Conservation (phyloP, 2,888 invertebrate species). For the Ischnus inquisitorius region DNA sequence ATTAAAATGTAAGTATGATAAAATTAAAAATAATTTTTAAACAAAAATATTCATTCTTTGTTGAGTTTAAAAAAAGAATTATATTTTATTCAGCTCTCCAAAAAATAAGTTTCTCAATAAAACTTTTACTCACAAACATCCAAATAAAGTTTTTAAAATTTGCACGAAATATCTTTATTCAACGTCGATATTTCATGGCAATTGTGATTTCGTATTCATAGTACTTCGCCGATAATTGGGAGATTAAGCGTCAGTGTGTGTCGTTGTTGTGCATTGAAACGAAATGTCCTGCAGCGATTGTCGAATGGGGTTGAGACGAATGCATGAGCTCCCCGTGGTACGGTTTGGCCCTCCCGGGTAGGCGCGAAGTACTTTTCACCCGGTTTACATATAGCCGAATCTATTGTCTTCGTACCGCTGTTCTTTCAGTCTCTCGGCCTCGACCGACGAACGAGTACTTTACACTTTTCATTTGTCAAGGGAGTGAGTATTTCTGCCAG, state of each 20-base stretch:
- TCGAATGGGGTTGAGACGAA: constrained; percentile 7
- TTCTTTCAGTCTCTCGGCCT: constrained; percentile 15
- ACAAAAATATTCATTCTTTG: no score
- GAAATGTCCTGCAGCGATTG: neutral
- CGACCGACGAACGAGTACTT: constrained; percentile 23
- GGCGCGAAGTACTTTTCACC: constrained; percentile 7
- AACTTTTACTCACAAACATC: no score
- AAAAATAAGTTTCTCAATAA: no score
- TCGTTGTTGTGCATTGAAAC: neutral
- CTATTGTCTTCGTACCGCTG: constrained; percentile 28
- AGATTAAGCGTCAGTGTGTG: neutral
- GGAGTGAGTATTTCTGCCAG: neutral
- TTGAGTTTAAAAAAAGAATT: no score
- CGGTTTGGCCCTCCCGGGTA: constrained; percentile 23
- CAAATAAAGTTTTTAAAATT: no score
- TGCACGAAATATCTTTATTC: no score
- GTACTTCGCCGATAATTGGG: neutral
- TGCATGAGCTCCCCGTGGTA: neutral
- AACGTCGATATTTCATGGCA: no score
- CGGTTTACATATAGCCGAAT: neutral
- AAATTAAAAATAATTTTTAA: no score
- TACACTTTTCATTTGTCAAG: constrained; percentile 38
- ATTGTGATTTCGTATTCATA: neutral
- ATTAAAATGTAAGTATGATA: no score
- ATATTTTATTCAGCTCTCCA: no score